These are phyloP conservation scores for Drosophila suboccidentalis DNA, from an alignment of 2,888 invertebrate genomes.

Conservation along the genomic window DNA sequence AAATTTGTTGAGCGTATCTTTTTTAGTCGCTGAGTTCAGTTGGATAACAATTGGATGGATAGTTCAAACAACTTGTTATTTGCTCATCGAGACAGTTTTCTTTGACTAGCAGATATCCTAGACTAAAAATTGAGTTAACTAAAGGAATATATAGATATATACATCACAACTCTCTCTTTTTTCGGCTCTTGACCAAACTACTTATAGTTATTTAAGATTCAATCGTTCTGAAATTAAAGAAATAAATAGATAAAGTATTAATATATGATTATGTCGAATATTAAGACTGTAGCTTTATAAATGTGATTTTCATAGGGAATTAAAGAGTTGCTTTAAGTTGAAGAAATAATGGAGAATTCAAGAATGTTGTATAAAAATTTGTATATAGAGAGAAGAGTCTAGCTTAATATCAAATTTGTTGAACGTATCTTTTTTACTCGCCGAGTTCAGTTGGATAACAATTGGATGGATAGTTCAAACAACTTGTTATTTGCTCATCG, in stretches of 20 bases:
- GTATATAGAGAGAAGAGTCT: neutral
- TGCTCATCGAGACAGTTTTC: neutral
- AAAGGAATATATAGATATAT: too few relatives aligned
- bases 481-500: neutral
- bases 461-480: neutral
- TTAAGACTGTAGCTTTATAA: neutral
- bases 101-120: constrained; percentile 6
- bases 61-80: neutral
- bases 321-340: neutral
- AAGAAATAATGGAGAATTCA: neutral
- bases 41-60: neutral
- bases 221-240: neutral
- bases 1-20: neutral
- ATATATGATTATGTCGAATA: neutral
- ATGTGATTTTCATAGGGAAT: too few relatives aligned
- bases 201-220: neutral
- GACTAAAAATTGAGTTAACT: too few relatives aligned
- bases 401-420: neutral
- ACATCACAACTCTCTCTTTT: too few relatives aligned
- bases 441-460: neutral
- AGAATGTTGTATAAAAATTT: neutral
- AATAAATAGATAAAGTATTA: neutral
- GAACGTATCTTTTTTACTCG: neutral
- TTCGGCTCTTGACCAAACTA: neutral
- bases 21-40: neutral